These are phyloP conservation scores for Chironomus striatipennis DNA, from an alignment of 1,140 invertebrate species.

Conservation along the genomic window DNA sequence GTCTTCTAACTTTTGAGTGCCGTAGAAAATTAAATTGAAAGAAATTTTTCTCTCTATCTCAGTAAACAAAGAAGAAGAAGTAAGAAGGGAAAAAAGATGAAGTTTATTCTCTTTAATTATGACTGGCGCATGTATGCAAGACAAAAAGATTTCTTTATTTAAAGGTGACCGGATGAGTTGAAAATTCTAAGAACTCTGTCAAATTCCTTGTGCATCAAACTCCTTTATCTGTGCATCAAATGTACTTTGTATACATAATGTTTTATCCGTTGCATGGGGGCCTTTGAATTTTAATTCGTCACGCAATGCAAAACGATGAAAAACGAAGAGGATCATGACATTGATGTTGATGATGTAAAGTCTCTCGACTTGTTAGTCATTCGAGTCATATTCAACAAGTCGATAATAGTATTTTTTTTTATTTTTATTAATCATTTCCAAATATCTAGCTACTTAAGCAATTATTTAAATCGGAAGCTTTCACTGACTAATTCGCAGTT, in stretches of 20 bases:
- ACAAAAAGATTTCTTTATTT: conserved; percentile 2
- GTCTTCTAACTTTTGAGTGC: neutral
- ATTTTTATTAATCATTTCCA: neutral
- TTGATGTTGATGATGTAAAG: neutral
- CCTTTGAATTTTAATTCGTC: neutral
- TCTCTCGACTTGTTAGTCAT: neutral
- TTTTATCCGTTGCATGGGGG: too few species aligned
- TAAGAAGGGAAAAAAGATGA: neutral
- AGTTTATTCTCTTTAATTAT: neutral
- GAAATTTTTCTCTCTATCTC: neutral
- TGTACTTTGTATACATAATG: too few species aligned
- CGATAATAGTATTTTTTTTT: neutral
- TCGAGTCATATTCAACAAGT: neutral
- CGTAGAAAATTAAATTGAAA: neutral
- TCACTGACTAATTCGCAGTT: neutral
- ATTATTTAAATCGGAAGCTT: neutral
- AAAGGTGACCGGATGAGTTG: conserved; percentile 6
- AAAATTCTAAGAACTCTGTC: neutral
- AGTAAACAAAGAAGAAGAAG: neutral
- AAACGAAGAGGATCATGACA: neutral
- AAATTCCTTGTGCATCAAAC: neutral
- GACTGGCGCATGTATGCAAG: neutral
- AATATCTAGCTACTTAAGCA: neutral
- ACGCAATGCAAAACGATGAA: neutral
- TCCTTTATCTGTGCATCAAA: too few species aligned